Percentiles rank a stretch among this genome's conserved stretches.
Conservation (phyloP, 2,113 vertebrate species). For the Varanus salvator region DNA sequence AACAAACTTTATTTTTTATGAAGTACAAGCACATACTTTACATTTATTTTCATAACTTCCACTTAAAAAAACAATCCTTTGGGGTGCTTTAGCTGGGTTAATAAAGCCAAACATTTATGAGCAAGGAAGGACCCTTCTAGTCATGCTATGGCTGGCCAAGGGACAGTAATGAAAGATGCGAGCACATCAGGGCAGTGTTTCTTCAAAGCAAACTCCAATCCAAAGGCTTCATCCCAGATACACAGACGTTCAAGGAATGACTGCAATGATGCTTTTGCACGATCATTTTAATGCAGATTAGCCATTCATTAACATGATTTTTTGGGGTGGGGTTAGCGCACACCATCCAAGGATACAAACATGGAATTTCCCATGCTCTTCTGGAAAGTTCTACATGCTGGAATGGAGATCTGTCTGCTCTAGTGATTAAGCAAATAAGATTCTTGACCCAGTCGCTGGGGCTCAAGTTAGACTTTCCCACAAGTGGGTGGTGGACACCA, state of each 20-base stretch:
- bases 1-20: slow-evolving; percentile 44
- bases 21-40: slow-evolving; percentile 53
- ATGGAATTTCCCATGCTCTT: background rate
- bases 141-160: background rate
- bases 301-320: background rate
- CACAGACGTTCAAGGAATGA: background rate
- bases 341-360: background rate
- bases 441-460: too few relatives aligned
- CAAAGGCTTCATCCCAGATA: background rate
- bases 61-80: slow-evolving; percentile 44
- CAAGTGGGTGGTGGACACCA: background rate
- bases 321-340: background rate
- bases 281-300: background rate
- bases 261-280: background rate
- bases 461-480: background rate
- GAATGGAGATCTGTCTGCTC: background rate
- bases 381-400: background rate
- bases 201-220: background rate
- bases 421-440: background rate
- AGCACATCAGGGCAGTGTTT: slow-evolving; percentile 32
- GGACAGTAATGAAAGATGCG: slow-evolving; percentile 40
- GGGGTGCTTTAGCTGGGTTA: slow-evolving; percentile 46
- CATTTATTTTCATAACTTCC: slow-evolving; percentile 57
- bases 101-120: slow-evolving; percentile 36
- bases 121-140: slow-evolving; percentile 16